phyloP scores from a whole-genome alignment of 1,140 invertebrate genomes.

The Apis cerana region DNA sequence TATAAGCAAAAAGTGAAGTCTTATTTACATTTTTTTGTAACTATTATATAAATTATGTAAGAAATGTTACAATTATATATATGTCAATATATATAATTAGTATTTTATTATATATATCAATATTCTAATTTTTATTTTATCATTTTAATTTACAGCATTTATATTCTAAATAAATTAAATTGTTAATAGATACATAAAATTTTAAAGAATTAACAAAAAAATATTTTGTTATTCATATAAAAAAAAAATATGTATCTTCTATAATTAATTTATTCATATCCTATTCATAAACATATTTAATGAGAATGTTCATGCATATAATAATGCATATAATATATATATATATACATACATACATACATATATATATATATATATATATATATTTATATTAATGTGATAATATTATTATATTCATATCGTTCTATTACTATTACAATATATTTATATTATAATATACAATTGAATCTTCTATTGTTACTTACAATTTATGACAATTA shows the following conservation, averaged over 20 bases:
- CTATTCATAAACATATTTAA: constrained; percentile 39
- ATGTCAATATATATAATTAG: background rate
- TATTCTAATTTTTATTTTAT: background rate
- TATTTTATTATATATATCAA: background rate
- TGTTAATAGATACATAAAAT: constrained; percentile 1
- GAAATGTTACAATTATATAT: background rate
- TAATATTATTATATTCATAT: constrained; percentile 51
- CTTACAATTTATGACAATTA: constrained; percentile 1
- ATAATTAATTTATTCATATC: constrained; percentile 37
- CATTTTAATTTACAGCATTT: background rate
- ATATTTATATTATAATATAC: constrained; percentile 33
- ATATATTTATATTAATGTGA: constrained; percentile 43
- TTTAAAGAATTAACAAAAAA: background rate
- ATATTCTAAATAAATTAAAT: background rate
- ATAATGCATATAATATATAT: constrained; percentile 35
- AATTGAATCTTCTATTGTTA: constrained; percentile 15
- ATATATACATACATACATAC: background rate
- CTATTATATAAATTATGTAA: background rate
- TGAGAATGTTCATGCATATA: constrained; percentile 62
- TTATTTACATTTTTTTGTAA: background rate
- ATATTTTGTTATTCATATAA: constrained; percentile 11
- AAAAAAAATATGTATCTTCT: constrained; percentile 20
- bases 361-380: background rate
- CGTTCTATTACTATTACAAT: constrained; percentile 26
- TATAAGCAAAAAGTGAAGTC: constrained; percentile 3